Conservation (phyloP, 2,113 vertebrate species). For the Carassius auratus region DNA sequence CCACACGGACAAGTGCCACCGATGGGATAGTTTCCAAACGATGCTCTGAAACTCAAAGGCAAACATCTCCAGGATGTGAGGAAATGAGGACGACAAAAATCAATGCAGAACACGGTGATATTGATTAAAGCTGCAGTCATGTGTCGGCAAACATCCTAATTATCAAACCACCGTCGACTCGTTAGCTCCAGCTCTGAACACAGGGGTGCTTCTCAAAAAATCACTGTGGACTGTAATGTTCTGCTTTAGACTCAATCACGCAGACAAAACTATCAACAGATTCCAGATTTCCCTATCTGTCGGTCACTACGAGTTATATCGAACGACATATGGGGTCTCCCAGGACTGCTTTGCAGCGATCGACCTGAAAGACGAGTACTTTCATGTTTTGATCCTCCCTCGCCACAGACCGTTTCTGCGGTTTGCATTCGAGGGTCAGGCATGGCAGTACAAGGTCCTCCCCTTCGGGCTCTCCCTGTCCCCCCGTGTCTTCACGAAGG, state of each 20-base stretch:
- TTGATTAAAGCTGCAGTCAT: conserved; percentile 9
- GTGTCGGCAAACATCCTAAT: conserved; percentile 33
- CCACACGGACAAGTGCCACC: neutral
- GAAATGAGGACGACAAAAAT: conserved; percentile 5
- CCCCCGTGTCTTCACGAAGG: too few relatives aligned
- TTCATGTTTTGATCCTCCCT: too few relatives aligned
- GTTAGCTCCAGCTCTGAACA: neutral
- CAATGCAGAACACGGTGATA: neutral
- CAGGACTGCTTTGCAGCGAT: too few relatives aligned
- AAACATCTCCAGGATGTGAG: neutral
- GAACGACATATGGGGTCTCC: too few relatives aligned
- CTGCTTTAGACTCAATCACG: conserved; percentile 4
- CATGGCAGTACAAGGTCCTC: too few relatives aligned
- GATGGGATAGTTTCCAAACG: conserved; percentile 2
- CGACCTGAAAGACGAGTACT: too few relatives aligned
- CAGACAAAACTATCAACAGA: too few relatives aligned
- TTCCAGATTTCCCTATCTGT: too few relatives aligned
- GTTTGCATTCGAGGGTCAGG: too few relatives aligned
- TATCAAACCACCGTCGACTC: neutral
- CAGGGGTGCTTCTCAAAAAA: neutral
- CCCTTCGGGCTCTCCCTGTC: too few relatives aligned
- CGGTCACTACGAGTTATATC: too few relatives aligned
- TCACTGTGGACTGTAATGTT: neutral
- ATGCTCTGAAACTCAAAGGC: neutral
- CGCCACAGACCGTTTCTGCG: too few relatives aligned